These are phyloP conservation scores for Polyommatus icarus DNA, from an alignment of 2,888 invertebrate genomes.

Conservation along the genomic window DNA sequence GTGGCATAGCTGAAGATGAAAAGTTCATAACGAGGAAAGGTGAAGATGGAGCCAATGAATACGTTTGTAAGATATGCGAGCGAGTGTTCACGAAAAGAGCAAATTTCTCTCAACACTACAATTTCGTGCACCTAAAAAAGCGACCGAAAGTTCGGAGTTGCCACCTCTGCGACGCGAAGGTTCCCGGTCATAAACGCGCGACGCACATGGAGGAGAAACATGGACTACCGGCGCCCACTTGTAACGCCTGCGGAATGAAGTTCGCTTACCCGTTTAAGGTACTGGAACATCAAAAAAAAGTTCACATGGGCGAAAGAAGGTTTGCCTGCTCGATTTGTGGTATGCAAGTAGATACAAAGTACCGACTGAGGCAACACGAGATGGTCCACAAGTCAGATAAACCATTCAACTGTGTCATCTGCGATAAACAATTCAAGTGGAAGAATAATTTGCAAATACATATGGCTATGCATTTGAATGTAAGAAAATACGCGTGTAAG, in stretches of 20 bases:
- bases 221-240: constrained; percentile 56
- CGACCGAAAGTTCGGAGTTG: constrained; percentile 49
- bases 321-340: constrained; percentile 69
- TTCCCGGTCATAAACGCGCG: constrained; percentile 50
- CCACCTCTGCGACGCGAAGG: constrained; percentile 51
- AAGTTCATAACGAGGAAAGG: not conserved
- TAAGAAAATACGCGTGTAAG: constrained; percentile 48
- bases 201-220: constrained; percentile 55
- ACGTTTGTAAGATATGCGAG: constrained; percentile 7
- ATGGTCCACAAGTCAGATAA: constrained; percentile 49
- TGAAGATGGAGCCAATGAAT: constrained; percentile 1
- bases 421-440: constrained; percentile 47
- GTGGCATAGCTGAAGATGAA: not conserved
- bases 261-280: constrained; percentile 55
- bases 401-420: constrained; percentile 47
- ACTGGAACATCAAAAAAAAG: constrained; percentile 55
- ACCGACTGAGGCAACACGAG: constrained; percentile 47
- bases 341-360: constrained; percentile 61
- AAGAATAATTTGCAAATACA: constrained; percentile 46
- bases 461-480: constrained; percentile 50
- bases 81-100: not conserved
- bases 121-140: not conserved
- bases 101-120: not conserved
- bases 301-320: constrained; percentile 59
- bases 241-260: constrained; percentile 58